A percentile compares a stretch with the other conserved stretches of the same genome.
Conservation (phyloP, 2,113 vertebrate genomes). For the Pholis gunnellus region DNA sequence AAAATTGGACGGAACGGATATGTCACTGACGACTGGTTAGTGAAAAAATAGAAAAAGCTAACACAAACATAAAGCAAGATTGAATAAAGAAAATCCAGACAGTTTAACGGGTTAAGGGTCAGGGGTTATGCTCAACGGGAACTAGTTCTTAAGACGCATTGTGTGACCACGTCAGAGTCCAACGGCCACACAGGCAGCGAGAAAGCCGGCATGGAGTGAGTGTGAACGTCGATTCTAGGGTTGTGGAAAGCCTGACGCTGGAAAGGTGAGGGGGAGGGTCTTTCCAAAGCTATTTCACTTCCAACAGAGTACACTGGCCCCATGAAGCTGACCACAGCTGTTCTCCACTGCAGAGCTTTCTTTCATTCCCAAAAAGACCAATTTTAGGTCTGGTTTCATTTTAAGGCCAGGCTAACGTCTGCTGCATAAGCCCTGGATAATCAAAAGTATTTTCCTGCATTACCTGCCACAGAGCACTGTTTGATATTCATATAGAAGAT, state of each 20-base stretch:
- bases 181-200: background rate
- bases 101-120: background rate
- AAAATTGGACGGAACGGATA: background rate
- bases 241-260: background rate
- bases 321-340: background rate
- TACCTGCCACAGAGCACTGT: slow-evolving; percentile 7
- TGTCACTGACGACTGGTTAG: background rate
- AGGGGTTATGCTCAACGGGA: background rate
- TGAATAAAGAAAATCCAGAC: background rate
- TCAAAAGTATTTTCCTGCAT: slow-evolving; percentile 31
- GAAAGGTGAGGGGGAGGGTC: background rate
- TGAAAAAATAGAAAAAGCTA: background rate
- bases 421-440: slow-evolving; percentile 10
- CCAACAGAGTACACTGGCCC: no score
- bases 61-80: background rate
- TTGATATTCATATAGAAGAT: slow-evolving; percentile 47
- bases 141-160: background rate
- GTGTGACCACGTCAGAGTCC: background rate
- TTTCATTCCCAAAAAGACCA: background rate
- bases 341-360: background rate
- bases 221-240: background rate
- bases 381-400: background rate
- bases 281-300: background rate
- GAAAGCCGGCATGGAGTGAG: background rate
- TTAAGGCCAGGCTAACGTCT: slow-evolving; percentile 1